Evolutionary conservation across 2,113 vertebrate genomes (phyloP).

Genomic region (Salvator merianae): DNA sequence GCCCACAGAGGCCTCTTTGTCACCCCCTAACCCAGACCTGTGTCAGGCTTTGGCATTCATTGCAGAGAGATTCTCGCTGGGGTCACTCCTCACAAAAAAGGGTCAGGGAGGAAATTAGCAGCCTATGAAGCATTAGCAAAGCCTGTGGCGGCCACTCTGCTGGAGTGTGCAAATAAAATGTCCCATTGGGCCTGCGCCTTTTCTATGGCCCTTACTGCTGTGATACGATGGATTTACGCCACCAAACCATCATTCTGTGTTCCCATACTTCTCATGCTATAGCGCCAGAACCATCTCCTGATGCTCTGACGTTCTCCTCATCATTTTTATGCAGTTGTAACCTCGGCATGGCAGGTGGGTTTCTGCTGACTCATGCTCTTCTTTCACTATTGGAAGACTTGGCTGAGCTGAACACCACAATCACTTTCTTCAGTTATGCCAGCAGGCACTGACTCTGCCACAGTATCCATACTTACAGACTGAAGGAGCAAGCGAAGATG

Average conservation of each 20-base stretch:
- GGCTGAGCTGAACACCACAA: not conserved
- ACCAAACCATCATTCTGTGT: not conserved
- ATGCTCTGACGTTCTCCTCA: not conserved
- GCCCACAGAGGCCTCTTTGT: constrained; percentile 77
- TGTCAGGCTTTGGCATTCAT: constrained; percentile 88
- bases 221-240: constrained; percentile 38
- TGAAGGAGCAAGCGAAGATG: too few species aligned
- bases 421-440: not conserved
- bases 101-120: constrained; percentile 87
- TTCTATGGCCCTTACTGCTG: constrained; percentile 71
- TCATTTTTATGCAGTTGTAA: not conserved
- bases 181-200: constrained; percentile 60
- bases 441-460: not conserved
- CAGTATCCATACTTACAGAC: not conserved
- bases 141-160: constrained; percentile 78
- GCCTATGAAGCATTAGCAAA: constrained; percentile 89
- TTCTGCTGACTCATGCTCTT: not conserved
- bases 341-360: not conserved
- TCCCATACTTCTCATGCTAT: not conserved
- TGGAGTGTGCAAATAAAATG: constrained; percentile 83
- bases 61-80: constrained; percentile 72
- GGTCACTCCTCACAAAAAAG: constrained; percentile 79
- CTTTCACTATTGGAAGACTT: not conserved
- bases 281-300: not conserved
- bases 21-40: constrained; percentile 72